Base-by-base conservation (phyloP, 2,797 vertebrate species). In the Pagetopsis macropterus region DNA sequence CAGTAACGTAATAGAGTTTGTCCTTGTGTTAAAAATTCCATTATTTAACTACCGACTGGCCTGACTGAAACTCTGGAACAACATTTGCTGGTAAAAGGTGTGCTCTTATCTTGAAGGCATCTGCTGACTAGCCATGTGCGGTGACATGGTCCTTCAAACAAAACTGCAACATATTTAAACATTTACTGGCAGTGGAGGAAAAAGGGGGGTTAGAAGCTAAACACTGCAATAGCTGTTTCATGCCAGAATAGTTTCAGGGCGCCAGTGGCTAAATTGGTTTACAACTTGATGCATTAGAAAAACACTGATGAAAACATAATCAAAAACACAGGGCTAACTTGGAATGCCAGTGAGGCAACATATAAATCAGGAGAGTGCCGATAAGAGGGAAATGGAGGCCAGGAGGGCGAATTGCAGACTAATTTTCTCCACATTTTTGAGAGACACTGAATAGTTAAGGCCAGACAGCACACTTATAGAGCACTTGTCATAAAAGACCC, bases 241-340 rank as follows among this genome's bases (percentile, higher is more conserved):
- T 92, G 91, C 93, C 91, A 93, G 90, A 91, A 86, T 88, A 91
- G 91, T 88, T 92, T 84, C 49, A 78, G 86, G 94, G 93, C 91
- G 93, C 93, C 93, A 92, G 86, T 65, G 75, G 84, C 89, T 88
- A 91, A 93, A 93, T 92, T 90, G 88, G 85, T 93, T 93, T 90
- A 92, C 91, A 93, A 92, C 87, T 91, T 88, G 81, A 91, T 89
- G 89, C 83, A 87, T 92, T 91, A 87, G 83, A 87, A 91, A 93
- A 92, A 88, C 88, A 90, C 85, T 84, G 85, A 93, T 87, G 87
- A 90, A 91, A 91, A 91, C 91, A 88, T 91, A 93, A 93, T 94
- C 88, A 89, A 84, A 92, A 91, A 88, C 89, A 92, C 69, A 67
- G 76, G 79, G 70, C 70, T 76, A 85, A 84, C 74, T 68, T 74